Evolutionary conservation across 1,140 invertebrate genomes (phyloP), one percentile per base, ranked within the genome.

Genomic region (Lordiphosa stackelbergi): DNA sequence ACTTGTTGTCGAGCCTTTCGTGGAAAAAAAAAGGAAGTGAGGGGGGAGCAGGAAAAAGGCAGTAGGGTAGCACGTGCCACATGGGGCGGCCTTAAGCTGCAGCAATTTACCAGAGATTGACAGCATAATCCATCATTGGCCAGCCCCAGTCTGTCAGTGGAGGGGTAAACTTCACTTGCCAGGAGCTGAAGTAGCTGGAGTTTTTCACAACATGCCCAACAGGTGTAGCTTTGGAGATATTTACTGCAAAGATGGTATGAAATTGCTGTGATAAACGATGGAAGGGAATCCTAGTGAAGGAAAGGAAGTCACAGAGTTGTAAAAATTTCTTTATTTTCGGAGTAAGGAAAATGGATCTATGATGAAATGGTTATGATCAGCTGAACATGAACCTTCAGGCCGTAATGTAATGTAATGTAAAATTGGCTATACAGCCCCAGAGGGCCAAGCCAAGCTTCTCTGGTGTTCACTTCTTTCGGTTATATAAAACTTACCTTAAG

Each of bases 31-130:
- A 16, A 1, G 35, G 37, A 53, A 6, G 37, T 16, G n/a, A 11
- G 28, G 37, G 12, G 19, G 28, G 28, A 11, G 42, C 12, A 34
- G 47, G 63, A 19, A 59, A 24, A 11, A 57, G 31, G 41, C 43
- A 45, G 11, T 12, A 46, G 43, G 58, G 45, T 42, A 64, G 71
- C 75, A 79, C 75, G 75, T 79, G 75, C 75, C 75, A 75, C 71
- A 64, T 36, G 42, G 51, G 51, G 43, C 60, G 75, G 75, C 58
- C 43, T 79, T 75, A 81, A 79, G 77, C 75, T 73, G 64, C 55
- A 64, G 75, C 72, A 79, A 79, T 81, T 79, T 79, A 79, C 75
- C 66, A 71, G 46, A 79, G 75, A 79, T 79, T 79, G 75, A 79
- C 75, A 79, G 75, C 75, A 79, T 79, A 79, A 81, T 79, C 75